phyloP scores from a whole-genome alignment of 2,888 invertebrate genomes.

The Myopa testacea region DNA sequence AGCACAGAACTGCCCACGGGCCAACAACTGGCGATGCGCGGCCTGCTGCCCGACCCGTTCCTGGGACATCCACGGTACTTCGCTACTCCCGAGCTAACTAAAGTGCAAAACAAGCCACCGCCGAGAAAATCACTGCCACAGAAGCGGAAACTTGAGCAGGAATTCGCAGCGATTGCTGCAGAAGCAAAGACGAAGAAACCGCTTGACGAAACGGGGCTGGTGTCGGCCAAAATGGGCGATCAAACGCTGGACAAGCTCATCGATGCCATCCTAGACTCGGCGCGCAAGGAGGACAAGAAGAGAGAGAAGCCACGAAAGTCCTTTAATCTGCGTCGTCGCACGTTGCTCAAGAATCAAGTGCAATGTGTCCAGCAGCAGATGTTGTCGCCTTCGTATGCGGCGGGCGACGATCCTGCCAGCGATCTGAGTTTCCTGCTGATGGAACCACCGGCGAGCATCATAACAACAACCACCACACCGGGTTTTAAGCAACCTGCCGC shows the following conservation, averaged over 20 bases:
- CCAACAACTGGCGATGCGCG: slow-evolving; percentile 62
- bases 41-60: slow-evolving; percentile 63
- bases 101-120: neutral
- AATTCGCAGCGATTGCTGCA: slow-evolving; percentile 55
- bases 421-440: slow-evolving; percentile 61
- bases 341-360: slow-evolving; percentile 58
- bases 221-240: slow-evolving; percentile 65
- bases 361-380: slow-evolving; percentile 42
- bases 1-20: slow-evolving; percentile 58
- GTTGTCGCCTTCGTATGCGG: slow-evolving; percentile 50
- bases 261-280: slow-evolving; percentile 67
- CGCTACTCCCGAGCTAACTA: slow-evolving; percentile 45
- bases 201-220: slow-evolving; percentile 51
- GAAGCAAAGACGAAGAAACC: slow-evolving; percentile 28
- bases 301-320: slow-evolving; percentile 59
- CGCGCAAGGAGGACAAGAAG: slow-evolving; percentile 61
- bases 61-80: slow-evolving; percentile 64
- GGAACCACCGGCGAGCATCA: slow-evolving; percentile 30
- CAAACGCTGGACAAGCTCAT: slow-evolving; percentile 65
- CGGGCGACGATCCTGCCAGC: slow-evolving; percentile 67
- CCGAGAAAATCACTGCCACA: slow-evolving; percentile 46
- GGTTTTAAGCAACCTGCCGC: slow-evolving; percentile 48
- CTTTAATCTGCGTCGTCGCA: slow-evolving; percentile 62
- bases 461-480: slow-evolving; percentile 34
- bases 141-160: slow-evolving; percentile 59